These are phyloP conservation scores for Drosophila eugracilis DNA, from an alignment of 1,140 invertebrate species.

Conservation along the genomic window DNA sequence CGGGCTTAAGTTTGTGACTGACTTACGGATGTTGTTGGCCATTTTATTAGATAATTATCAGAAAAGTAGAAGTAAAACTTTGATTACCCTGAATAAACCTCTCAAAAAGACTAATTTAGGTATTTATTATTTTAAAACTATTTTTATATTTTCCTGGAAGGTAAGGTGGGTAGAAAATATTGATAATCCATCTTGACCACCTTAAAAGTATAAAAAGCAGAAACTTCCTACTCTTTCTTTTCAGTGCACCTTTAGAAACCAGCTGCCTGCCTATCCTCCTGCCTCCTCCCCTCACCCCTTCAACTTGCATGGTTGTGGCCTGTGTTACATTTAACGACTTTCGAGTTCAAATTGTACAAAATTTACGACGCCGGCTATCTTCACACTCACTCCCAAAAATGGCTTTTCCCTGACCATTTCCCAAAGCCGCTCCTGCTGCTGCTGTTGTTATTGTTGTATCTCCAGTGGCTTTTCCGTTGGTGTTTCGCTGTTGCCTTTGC, in stretches of 20 bases:
- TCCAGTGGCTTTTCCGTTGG: conserved; percentile 19
- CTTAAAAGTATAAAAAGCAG: too few relatives aligned
- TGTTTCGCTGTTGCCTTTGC: conserved; percentile 25
- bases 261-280: conserved; percentile 9
- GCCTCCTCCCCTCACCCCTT: background rate
- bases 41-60: background rate
- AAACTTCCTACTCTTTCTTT: background rate
- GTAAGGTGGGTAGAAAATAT: too few relatives aligned
- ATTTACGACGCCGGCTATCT: conserved; percentile 73
- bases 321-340: conserved; percentile 82
- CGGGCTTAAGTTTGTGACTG: too few relatives aligned
- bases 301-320: conserved; percentile 32
- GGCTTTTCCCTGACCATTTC: conserved; percentile 34
- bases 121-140: too few relatives aligned
- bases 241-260: conserved; percentile 14
- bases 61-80: too few relatives aligned
- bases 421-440: background rate
- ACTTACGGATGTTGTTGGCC: too few relatives aligned
- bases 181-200: too few relatives aligned
- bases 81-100: too few relatives aligned
- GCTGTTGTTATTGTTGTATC: conserved; percentile 17
- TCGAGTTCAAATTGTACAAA: conserved; percentile 81
- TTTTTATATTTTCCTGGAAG: too few relatives aligned
- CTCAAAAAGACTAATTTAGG: too few relatives aligned
- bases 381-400: conserved; percentile 60